Conservation (phyloP, 2,888 invertebrate genomes). For the Frankliniella fusca region DNA sequence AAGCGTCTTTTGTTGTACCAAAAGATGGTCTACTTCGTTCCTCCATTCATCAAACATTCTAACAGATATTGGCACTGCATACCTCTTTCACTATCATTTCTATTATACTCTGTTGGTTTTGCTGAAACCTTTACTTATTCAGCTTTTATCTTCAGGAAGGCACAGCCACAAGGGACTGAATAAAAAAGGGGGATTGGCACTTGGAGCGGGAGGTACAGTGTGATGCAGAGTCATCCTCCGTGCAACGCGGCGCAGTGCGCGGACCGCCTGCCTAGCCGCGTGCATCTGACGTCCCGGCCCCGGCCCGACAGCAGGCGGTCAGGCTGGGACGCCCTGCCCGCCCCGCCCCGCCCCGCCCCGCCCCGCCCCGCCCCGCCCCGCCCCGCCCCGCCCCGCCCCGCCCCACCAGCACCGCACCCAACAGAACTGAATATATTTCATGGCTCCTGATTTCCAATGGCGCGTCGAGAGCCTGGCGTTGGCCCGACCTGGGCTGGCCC, state of each 20-base stretch:
- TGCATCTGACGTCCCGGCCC: too few relatives aligned
- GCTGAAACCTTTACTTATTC: too few relatives aligned
- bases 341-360: neutral
- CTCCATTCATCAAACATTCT: too few relatives aligned
- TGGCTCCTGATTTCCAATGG: constrained; percentile 11
- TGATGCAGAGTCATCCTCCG: neutral
- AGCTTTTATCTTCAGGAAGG: too few relatives aligned
- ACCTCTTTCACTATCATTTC: too few relatives aligned
- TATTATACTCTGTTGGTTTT: too few relatives aligned
- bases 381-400: neutral
- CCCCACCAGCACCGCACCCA: neutral
- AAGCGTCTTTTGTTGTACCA: too few relatives aligned
- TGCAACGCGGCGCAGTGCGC: too few relatives aligned
- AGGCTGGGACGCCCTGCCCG: neutral
- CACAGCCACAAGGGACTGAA: too few relatives aligned
- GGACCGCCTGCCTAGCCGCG: neutral
- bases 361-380: neutral
- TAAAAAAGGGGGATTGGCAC: too few relatives aligned
- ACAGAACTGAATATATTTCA: constrained; percentile 5
- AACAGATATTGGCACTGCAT: too few relatives aligned
- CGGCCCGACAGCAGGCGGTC: neutral
- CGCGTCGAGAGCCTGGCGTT: neutral
- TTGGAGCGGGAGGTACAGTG: neutral
- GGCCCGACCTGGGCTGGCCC: neutral
- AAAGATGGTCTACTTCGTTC: too few relatives aligned